A percentile compares a stretch with the other conserved stretches of the same genome.
Evolutionary conservation across 1,140 invertebrate genomes (phyloP).

Genomic region (Philaenus spumarius): DNA sequence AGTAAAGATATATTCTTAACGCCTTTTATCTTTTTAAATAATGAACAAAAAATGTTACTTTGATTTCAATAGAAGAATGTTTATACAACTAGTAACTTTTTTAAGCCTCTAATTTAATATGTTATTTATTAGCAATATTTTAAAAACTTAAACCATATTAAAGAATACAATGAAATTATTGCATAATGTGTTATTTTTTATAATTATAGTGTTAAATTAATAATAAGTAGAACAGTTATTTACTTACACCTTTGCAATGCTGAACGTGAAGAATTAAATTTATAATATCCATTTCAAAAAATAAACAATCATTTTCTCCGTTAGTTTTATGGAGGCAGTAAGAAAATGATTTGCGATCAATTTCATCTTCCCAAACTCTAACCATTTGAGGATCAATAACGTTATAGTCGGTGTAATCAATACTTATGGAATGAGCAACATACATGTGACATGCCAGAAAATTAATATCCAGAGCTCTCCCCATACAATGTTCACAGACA

Average conservation of each 20-base stretch:
- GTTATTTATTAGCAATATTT: too few relatives aligned
- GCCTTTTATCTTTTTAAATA: too few relatives aligned
- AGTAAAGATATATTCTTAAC: too few relatives aligned
- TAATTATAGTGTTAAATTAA: too few relatives aligned
- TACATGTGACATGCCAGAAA: background rate
- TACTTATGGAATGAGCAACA: background rate
- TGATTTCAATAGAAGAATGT: too few relatives aligned
- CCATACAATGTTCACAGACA: slow-evolving; percentile 9
- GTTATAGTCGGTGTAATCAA: background rate
- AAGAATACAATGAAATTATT: too few relatives aligned
- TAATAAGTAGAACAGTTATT: background rate
- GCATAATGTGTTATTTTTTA: too few relatives aligned
- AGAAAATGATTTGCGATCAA: background rate
- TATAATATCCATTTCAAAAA: background rate
- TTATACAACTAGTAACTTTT: too few relatives aligned
- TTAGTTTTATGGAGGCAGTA: background rate
- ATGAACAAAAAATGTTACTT: too few relatives aligned
- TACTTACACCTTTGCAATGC: slow-evolving; percentile 1
- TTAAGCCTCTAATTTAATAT: too few relatives aligned
- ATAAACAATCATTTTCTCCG: background rate
- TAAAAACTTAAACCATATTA: too few relatives aligned
- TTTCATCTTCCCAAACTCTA: slow-evolving; percentile 8
- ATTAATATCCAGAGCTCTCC: background rate
- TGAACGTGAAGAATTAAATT: background rate
- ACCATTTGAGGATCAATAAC: background rate